Evolutionary conservation across 2,797 vertebrate species (phyloP).

Genomic region (Nyctalus aviator): DNA sequence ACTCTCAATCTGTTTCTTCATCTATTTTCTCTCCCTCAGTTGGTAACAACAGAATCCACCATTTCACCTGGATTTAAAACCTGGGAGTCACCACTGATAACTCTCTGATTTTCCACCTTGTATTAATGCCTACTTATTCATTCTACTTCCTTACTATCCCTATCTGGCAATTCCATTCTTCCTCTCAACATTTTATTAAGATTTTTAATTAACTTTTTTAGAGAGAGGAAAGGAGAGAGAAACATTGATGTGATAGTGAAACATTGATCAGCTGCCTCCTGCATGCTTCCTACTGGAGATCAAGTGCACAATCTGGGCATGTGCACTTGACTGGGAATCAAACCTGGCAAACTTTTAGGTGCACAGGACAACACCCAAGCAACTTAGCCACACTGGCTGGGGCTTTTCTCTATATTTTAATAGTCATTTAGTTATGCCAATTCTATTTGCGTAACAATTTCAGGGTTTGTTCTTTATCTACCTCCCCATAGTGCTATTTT

Average conservation of each 20-base stretch:
- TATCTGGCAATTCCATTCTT: background rate
- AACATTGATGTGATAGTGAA: background rate
- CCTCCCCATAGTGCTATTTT: slow-evolving; percentile 7
- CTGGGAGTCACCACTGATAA: background rate
- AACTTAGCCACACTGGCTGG: background rate
- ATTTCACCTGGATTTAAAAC: background rate
- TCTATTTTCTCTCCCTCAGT: background rate
- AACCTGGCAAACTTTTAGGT: background rate
- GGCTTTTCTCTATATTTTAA: background rate
- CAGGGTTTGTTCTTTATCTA: background rate
- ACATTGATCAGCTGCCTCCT: background rate
- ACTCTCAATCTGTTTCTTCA: background rate
- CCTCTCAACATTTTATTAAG: background rate
- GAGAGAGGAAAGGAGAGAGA: background rate
- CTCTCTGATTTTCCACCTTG: background rate
- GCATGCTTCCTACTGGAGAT: background rate
- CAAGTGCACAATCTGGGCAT: background rate
- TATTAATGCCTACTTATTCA: background rate
- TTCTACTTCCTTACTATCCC: background rate
- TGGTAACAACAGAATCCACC: background rate
- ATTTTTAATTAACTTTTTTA: background rate
- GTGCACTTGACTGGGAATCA: background rate
- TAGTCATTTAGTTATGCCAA: background rate
- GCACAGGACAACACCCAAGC: background rate
- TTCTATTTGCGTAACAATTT: background rate